Base-by-base conservation (phyloP, 2,113 vertebrate species). In the Lepus timidus region DNA sequence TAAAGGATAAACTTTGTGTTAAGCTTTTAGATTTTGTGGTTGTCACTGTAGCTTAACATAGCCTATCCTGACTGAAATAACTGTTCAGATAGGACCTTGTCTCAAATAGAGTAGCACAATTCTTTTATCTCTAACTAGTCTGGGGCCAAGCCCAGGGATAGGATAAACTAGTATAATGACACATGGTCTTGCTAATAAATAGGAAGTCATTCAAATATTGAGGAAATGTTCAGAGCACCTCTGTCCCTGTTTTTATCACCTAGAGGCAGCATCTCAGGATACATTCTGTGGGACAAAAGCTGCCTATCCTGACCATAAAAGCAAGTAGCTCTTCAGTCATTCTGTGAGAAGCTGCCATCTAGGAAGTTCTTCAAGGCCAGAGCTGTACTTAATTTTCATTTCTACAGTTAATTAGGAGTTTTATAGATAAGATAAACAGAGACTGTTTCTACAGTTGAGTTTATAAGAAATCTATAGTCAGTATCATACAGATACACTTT, bases 401-500 rank as follows among this genome's bases (percentile, higher is more conserved):
- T 65, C 58, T 75, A 27, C 36, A 10, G 49, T 7, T 75, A 14
- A 74, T 25, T 3, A 91, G n/a, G 31, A 39, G 11, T 52, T 88
- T 78, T 29, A 52, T 51, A 25, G 81, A 67, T 76, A 51, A 92
- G 58, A 51, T 31, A 64, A 76, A 52, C 49, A 44, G 39, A 85
- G 73, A 89, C 25, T 31, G 22, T 75, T 92, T 85, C 39, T 64
- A 75, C 81, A 89, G 52, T 70, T 89, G 51, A 39, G 75, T 74
- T 89, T 70, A 81, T 65, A 85, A 96, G 73, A 33, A 33, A 27
- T 85, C 19, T 88, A 29, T 3, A 92, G 92, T 93, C 85, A 93
- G 85, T 87, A 58, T 91, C 85, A 85, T 80, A 90, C n/a, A 70
- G 10, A 67, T 79, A 92, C 33, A 90, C 12, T 95, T 94, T 82